Evolutionary conservation across 2,113 vertebrate genomes (phyloP).

Genomic region (Siniperca chuatsi): DNA sequence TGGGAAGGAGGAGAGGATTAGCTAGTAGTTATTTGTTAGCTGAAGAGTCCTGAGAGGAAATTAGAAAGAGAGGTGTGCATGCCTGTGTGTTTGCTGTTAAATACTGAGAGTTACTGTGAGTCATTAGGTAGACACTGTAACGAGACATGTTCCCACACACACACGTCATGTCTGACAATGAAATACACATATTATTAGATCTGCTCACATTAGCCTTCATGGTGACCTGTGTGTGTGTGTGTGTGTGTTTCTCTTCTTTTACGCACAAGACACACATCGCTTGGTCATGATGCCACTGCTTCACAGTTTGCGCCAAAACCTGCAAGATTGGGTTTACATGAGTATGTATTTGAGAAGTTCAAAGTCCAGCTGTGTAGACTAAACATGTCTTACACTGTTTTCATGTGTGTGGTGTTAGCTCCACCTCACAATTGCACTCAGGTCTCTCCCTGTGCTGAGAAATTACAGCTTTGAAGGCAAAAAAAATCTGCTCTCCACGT

Average conservation of each 20-base stretch:
- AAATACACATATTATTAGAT: constrained; percentile 43
- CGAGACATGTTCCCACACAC: constrained; percentile 11
- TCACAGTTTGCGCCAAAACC: constrained; percentile 44
- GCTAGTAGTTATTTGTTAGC: constrained; percentile 51
- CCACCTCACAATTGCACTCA: constrained; percentile 38
- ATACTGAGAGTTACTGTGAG: constrained; percentile 62
- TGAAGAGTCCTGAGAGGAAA: constrained; percentile 54
- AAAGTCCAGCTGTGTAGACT: constrained; percentile 81
- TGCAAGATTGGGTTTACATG: constrained; percentile 58
- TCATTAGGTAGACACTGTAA: constrained; percentile 64
- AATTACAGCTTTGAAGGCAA: constrained; percentile 43
- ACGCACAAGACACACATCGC: constrained; percentile 17
- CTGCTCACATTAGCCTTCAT: constrained; percentile 16
- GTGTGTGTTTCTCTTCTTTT: not conserved
- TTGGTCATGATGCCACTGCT: constrained; percentile 50
- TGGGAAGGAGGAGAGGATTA: constrained; percentile 40
- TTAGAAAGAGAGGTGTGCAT: constrained; percentile 28
- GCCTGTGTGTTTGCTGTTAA: constrained; percentile 51
- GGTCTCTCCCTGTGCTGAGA: constrained; percentile 29
- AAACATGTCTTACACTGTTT: constrained; percentile 71
- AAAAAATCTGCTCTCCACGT: constrained; percentile 19
- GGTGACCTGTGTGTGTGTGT: not conserved
- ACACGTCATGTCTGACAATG: constrained; percentile 53
- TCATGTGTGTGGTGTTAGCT: constrained; percentile 49
- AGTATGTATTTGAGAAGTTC: constrained; percentile 63